These are phyloP conservation scores for Athene noctua DNA, from an alignment of 2,113 vertebrate species.

Conservation along the genomic window DNA sequence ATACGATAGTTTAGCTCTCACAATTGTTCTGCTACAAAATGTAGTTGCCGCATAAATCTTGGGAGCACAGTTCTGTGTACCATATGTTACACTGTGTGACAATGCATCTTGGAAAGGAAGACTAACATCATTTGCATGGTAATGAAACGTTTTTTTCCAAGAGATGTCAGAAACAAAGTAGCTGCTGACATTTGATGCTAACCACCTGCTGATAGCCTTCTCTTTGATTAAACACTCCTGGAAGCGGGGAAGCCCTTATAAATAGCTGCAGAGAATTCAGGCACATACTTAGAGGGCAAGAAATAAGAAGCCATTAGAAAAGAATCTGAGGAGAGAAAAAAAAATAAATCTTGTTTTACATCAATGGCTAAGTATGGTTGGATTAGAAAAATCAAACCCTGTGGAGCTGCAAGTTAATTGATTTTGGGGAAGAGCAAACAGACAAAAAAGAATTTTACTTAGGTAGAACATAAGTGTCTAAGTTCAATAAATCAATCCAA, in stretches of 20 bases:
- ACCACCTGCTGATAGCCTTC: constrained; percentile 22
- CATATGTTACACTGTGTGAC: background rate
- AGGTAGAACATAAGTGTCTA: background rate
- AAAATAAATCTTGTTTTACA: background rate
- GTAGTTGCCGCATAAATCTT: background rate
- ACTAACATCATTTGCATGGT: constrained; percentile 27
- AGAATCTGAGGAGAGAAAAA: background rate
- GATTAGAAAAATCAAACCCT: constrained; percentile 8
- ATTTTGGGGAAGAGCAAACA: background rate
- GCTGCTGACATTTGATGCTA: constrained; percentile 20
- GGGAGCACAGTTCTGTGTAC: background rate
- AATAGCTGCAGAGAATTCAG: constrained; percentile 10
- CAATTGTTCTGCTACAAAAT: background rate
- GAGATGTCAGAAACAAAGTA: background rate
- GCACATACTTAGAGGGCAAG: background rate
- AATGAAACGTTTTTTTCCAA: constrained; percentile 28
- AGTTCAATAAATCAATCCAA: background rate
- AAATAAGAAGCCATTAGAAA: background rate
- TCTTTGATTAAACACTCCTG: constrained; percentile 31
- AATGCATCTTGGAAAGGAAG: background rate
- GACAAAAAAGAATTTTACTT: background rate
- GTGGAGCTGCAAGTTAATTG: background rate
- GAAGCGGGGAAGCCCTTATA: constrained; percentile 3
- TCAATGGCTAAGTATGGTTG: background rate
- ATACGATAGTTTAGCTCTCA: background rate